Evolutionary conservation across 1,140 invertebrate genomes (phyloP).

Genomic region (Drosophila funebris): DNA sequence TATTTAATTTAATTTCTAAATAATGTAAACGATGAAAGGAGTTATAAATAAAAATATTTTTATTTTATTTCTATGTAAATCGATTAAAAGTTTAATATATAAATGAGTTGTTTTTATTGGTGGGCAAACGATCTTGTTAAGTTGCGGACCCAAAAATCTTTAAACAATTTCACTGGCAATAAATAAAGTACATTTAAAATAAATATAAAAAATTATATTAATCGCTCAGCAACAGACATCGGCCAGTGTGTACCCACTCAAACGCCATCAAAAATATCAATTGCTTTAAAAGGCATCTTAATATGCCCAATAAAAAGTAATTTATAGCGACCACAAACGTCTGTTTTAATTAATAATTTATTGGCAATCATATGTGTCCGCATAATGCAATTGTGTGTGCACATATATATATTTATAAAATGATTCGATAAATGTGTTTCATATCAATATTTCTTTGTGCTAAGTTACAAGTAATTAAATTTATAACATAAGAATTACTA

Average conservation of each 20-base stretch:
- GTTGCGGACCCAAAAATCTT: too few relatives aligned
- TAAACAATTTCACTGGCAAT: too few relatives aligned
- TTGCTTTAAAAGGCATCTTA: neutral
- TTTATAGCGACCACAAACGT: too few relatives aligned
- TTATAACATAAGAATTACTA: too few relatives aligned
- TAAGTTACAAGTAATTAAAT: too few relatives aligned
- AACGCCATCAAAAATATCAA: neutral
- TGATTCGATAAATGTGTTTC: too few relatives aligned
- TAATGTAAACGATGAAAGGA: conserved; percentile 18
- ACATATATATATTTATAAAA: too few relatives aligned
- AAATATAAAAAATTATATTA: neutral
- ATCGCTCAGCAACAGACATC: neutral
- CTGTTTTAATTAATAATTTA: too few relatives aligned
- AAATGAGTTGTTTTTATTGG: conserved; percentile 21
- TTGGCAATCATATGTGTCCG: too few relatives aligned
- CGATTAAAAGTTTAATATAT: conserved; percentile 26
- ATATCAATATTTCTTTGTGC: too few relatives aligned
- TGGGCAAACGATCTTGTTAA: neutral
- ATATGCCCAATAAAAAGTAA: too few relatives aligned
- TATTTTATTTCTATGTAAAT: conserved; percentile 39
- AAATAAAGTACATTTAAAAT: neutral
- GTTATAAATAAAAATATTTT: conserved; percentile 22
- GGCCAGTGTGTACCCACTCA: conserved; percentile 17
- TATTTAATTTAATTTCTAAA: conserved; percentile 32
- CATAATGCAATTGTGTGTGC: too few relatives aligned